Evolutionary conservation across 1,140 invertebrate species (phyloP).

Genomic region (Agrilus planipennis): DNA sequence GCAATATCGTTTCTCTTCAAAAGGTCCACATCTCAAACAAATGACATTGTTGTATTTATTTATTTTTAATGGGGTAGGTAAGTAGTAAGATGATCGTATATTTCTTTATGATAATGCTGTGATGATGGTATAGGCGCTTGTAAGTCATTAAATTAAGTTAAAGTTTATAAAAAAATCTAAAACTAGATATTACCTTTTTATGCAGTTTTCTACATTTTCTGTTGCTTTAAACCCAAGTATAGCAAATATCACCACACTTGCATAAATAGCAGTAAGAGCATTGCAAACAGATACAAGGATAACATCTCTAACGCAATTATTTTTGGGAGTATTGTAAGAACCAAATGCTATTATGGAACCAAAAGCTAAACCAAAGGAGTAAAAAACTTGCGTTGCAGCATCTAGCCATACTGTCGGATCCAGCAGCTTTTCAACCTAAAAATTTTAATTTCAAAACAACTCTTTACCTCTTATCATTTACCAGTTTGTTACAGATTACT

Average conservation of each 20-base stretch:
- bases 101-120: too few species aligned
- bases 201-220: conserved; percentile 66
- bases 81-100: too few species aligned
- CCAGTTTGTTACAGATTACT: too few species aligned
- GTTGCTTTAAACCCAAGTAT: conserved; percentile 81
- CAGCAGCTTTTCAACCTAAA: conserved; percentile 62
- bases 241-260: conserved; percentile 82
- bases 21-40: too few species aligned
- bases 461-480: too few species aligned
- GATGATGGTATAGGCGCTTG: too few species aligned
- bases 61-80: too few species aligned
- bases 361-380: conserved; percentile 87
- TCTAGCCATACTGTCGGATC: conserved; percentile 84
- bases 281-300: conserved; percentile 82
- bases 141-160: too few species aligned
- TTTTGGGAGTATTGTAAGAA: conserved; percentile 80
- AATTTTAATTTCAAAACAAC: too few species aligned
- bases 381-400: conserved; percentile 92
- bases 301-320: conserved; percentile 84
- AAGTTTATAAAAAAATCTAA: not conserved
- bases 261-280: conserved; percentile 85
- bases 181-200: conserved; percentile 60
- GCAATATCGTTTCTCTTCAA: too few species aligned
- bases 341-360: conserved; percentile 86
- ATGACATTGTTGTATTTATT: too few species aligned